Evolutionary conservation across 2,888 invertebrate species (phyloP).

Genomic region (Drosophila neonasuta): DNA sequence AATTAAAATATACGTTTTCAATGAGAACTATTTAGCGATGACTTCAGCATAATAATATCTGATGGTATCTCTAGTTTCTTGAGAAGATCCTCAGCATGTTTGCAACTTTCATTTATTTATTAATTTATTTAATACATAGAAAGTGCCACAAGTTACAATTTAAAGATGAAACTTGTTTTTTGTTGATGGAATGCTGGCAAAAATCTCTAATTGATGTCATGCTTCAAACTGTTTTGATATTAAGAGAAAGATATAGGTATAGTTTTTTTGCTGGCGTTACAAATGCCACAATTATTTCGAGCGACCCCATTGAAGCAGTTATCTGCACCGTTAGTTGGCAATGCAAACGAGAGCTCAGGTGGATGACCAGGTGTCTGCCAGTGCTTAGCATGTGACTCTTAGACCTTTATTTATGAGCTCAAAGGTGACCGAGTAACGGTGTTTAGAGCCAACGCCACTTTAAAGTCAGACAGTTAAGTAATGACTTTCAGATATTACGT

Average conservation of each 20-base stretch:
- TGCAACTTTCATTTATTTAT: constrained; percentile 5
- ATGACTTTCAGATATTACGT: constrained; percentile 3
- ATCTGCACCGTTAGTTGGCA: constrained; percentile 24
- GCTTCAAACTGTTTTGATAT: background rate
- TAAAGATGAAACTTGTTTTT: constrained; percentile 5
- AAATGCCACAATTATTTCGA: constrained; percentile 5
- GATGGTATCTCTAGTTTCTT: background rate
- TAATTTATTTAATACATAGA: constrained; percentile 16
- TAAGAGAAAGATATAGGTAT: background rate
- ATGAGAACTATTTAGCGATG: background rate
- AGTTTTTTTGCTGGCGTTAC: background rate
- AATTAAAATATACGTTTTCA: background rate
- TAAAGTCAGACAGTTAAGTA: background rate
- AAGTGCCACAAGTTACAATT: constrained; percentile 17
- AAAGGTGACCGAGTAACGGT: background rate
- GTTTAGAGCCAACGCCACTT: background rate
- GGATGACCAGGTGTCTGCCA: constrained; percentile 26
- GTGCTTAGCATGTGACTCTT: constrained; percentile 20
- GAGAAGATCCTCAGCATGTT: background rate
- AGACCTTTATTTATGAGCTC: constrained; percentile 19
- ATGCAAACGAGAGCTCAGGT: constrained; percentile 17
- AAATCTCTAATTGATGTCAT: constrained; percentile 4
- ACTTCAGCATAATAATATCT: background rate
- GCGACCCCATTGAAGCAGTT: constrained; percentile 9
- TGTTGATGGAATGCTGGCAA: background rate